phyloP scores from a whole-genome alignment of 2,797 vertebrate genomes.

The Accipiter fasciatus region DNA sequence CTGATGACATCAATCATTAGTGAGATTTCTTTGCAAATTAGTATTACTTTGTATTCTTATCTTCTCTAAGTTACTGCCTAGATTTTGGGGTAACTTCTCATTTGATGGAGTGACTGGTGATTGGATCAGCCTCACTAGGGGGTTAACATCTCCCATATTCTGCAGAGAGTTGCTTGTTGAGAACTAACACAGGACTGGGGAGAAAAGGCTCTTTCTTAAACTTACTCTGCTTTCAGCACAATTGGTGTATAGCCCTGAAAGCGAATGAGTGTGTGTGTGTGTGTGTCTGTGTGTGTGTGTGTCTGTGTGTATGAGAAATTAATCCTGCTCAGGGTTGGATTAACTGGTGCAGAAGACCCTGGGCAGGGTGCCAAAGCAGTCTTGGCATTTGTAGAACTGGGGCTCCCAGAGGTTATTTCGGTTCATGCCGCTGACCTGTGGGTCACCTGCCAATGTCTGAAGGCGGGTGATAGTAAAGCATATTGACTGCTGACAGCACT shows the following conservation, averaged over 20 bases:
- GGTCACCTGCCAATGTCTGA: background rate
- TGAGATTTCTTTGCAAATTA: background rate
- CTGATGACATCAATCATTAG: background rate
- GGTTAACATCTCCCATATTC: background rate
- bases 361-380: slow-evolving; percentile 27
- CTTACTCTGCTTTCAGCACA: background rate
- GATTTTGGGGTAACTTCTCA: background rate
- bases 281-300: background rate
- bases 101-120: background rate
- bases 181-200: background rate
- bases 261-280: background rate
- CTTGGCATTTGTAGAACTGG: slow-evolving; percentile 40
- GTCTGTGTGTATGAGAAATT: background rate
- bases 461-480: background rate
- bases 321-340: slow-evolving; percentile 17
- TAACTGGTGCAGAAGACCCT: slow-evolving; percentile 46
- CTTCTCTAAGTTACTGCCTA: background rate
- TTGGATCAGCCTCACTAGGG: background rate
- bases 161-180: background rate
- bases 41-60: background rate
- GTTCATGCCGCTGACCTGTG: background rate
- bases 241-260: background rate
- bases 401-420: slow-evolving; percentile 4
- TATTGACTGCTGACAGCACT: background rate
- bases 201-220: background rate